Conservation (phyloP, 2,888 invertebrate genomes). For the Agonopterix heracliana region DNA sequence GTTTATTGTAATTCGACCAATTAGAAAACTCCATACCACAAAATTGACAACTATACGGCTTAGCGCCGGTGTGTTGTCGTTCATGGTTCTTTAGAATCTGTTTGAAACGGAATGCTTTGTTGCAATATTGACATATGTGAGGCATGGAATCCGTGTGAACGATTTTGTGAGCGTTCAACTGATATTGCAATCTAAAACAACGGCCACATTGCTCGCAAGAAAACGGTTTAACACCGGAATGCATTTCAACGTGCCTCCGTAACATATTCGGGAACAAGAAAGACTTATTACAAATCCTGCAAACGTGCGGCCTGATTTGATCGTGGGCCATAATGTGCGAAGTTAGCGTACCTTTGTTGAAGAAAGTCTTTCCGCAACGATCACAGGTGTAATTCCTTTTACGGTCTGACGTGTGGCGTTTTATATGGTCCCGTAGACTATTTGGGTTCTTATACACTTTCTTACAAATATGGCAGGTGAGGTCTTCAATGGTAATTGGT, state of each 20-base stretch:
- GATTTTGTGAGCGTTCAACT: constrained; percentile 83
- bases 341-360: constrained; percentile 60
- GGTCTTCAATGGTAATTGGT: constrained; percentile 7
- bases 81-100: constrained; percentile 84
- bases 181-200: constrained; percentile 79
- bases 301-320: constrained; percentile 53
- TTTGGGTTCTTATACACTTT: constrained; percentile 11
- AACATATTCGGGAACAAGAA: constrained; percentile 64
- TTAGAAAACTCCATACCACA: constrained; percentile 85
- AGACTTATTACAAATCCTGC: constrained; percentile 60
- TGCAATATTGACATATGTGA: constrained; percentile 84
- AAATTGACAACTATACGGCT: constrained; percentile 83
- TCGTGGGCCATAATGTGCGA: constrained; percentile 66
- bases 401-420: constrained; percentile 71
- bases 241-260: constrained; percentile 61
- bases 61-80: constrained; percentile 81
- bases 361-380: constrained; percentile 64
- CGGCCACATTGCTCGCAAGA: constrained; percentile 64
- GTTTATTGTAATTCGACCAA: constrained; percentile 90
- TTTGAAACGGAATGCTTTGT: constrained; percentile 84
- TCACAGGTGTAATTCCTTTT: constrained; percentile 63
- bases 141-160: constrained; percentile 89
- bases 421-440: constrained; percentile 68
- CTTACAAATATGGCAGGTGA: constrained; percentile 12
- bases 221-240: constrained; percentile 58